These are phyloP conservation scores for Dasypus novemcinctus DNA, from an alignment of 2,113 vertebrate species.

Conservation along the genomic window DNA sequence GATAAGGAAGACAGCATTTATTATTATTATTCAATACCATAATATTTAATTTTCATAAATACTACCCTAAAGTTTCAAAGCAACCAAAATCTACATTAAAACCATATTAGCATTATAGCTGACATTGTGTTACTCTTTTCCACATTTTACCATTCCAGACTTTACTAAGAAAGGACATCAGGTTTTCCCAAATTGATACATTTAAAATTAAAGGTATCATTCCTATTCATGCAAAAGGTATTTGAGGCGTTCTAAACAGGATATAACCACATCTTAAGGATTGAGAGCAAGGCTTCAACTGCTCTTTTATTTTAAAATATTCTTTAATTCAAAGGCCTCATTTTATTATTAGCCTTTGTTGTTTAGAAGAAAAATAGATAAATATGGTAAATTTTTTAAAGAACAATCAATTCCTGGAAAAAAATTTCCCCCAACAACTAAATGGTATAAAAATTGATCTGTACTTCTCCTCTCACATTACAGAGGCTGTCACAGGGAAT, in stretches of 20 bases:
- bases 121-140: background rate
- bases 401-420: constrained; percentile 56
- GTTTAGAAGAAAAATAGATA: constrained; percentile 43
- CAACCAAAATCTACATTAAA: constrained; percentile 5
- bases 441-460: constrained; percentile 78
- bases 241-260: background rate
- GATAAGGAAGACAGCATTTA: background rate
- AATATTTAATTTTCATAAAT: constrained; percentile 5
- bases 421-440: constrained; percentile 59
- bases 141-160: background rate
- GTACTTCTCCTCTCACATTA: constrained; percentile 82
- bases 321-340: constrained; percentile 15
- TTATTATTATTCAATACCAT: background rate
- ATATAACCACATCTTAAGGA: constrained; percentile 44
- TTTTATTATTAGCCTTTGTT: constrained; percentile 54
- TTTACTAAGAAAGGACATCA: constrained; percentile 1
- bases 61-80: background rate
- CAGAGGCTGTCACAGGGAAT: constrained; percentile 84
- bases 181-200: constrained; percentile 36
- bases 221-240: constrained; percentile 59
- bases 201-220: constrained; percentile 68
- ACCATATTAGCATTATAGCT: background rate
- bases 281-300: background rate
- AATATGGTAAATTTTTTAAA: constrained; percentile 38
- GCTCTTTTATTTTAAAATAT: background rate